These are phyloP conservation scores for Lochmaea crataegi DNA, from an alignment of 2,888 invertebrate genomes.

Conservation along the genomic window DNA sequence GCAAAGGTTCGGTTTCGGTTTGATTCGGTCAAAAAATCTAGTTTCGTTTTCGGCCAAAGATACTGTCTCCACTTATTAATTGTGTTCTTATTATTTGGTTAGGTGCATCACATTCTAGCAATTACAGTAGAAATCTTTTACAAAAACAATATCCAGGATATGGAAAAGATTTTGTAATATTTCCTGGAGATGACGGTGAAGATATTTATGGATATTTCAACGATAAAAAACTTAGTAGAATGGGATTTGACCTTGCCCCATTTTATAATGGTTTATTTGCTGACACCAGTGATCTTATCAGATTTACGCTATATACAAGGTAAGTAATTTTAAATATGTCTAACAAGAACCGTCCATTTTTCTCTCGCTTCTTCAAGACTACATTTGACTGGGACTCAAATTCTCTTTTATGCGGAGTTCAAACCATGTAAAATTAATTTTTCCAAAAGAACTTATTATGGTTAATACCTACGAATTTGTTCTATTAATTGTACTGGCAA, in stretches of 20 bases:
- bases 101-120: not conserved
- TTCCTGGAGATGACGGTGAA: conserved; percentile 65
- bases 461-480: too few species aligned
- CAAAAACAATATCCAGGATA: conserved; percentile 57
- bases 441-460: too few species aligned
- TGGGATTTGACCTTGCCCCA: conserved; percentile 29
- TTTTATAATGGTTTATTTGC: conserved; percentile 33
- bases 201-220: conserved; percentile 54
- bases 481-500: too few species aligned
- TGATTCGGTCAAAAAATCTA: too few species aligned
- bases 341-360: not conserved
- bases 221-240: conserved; percentile 49
- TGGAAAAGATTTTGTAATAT: conserved; percentile 67
- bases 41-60: too few species aligned
- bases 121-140: conserved; percentile 40
- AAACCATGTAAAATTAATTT: too few species aligned
- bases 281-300: conserved; percentile 61
- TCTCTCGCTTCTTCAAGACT: not conserved
- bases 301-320: conserved; percentile 66
- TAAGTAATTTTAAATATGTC: conserved; percentile 44
- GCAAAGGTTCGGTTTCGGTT: too few species aligned
- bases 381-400: not conserved
- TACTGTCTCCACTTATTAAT: not conserved
- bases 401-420: not conserved
- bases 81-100: not conserved